Percentiles rank a stretch among this genome's conserved stretches.
Evolutionary conservation across 2,888 invertebrate species (phyloP).

Genomic region (Carabus problematicus): DNA sequence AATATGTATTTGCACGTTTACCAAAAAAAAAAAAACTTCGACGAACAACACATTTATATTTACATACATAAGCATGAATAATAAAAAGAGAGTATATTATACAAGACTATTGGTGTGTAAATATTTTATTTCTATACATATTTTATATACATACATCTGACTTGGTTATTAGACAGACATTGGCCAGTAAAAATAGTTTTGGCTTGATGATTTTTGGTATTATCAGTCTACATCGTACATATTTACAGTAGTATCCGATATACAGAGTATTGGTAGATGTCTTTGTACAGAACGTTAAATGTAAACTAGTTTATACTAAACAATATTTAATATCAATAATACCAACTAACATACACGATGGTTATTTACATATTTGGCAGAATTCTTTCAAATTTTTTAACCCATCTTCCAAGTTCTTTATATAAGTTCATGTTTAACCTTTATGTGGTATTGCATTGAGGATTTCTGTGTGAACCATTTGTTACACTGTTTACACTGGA

Average conservation of each 20-base stretch:
- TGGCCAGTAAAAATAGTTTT: too few relatives aligned
- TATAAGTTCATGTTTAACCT: constrained; percentile 30
- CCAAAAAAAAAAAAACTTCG: not conserved
- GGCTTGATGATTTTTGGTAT: too few relatives aligned
- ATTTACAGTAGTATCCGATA: too few relatives aligned
- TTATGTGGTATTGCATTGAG: constrained; percentile 46
- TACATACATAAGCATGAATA: not conserved
- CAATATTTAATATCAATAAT: constrained; percentile 1
- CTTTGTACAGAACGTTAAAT: too few relatives aligned
- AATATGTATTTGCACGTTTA: not conserved
- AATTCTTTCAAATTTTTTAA: not conserved
- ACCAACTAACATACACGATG: not conserved
- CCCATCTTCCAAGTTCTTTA: constrained; percentile 25
- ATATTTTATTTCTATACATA: too few relatives aligned
- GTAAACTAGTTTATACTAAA: too few relatives aligned
- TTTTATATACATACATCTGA: too few relatives aligned
- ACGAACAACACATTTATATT: not conserved
- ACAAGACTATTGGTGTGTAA: too few relatives aligned
- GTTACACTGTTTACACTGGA: constrained; percentile 60
- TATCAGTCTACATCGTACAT: too few relatives aligned
- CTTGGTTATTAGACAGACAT: too few relatives aligned
- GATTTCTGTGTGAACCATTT: constrained; percentile 47
- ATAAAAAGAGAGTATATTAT: too few relatives aligned
- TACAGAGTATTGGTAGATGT: too few relatives aligned
- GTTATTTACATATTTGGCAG: constrained; percentile 6